A percentile compares a stretch with the other conserved stretches of the same genome.
Evolutionary conservation across 1,140 invertebrate genomes (phyloP).

Genomic region (Acromyrmex heyeri): DNA sequence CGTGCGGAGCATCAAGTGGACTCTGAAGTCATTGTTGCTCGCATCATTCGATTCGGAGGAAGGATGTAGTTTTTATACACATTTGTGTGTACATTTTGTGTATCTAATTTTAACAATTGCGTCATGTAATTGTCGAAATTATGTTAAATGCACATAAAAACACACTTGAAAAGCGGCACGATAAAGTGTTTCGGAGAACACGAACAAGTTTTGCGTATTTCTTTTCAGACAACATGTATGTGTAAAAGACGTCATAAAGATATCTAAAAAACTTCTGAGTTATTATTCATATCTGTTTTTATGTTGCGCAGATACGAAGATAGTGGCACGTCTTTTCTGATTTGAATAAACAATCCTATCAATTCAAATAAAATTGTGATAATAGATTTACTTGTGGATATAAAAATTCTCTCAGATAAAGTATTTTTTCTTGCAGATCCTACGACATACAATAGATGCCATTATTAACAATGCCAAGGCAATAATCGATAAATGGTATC

Average conservation of each 20-base stretch:
- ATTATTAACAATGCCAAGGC: background rate
- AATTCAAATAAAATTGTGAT: background rate
- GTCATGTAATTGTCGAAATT: background rate
- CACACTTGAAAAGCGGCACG: background rate
- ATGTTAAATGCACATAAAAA: background rate
- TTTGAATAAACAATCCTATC: background rate
- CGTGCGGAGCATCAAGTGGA: background rate
- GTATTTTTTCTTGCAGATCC: background rate
- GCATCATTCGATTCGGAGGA: background rate
- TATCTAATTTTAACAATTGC: no score
- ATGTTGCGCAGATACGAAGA: background rate
- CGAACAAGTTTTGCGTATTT: background rate
- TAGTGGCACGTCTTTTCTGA: background rate
- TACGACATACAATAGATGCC: background rate
- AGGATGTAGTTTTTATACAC: no score
- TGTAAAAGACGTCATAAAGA: no score
- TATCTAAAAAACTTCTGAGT: no score
- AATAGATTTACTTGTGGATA: background rate
- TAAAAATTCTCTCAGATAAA: background rate
- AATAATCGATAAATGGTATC: constrained; percentile 2
- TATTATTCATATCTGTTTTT: background rate
- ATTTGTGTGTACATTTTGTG: no score
- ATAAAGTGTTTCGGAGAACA: background rate
- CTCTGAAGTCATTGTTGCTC: background rate
- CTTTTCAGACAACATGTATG: background rate